These are phyloP conservation scores for Blastomussa wellsi DNA, from an alignment of 92 coral and sea anemone genomes.

Conservation along the genomic window DNA sequence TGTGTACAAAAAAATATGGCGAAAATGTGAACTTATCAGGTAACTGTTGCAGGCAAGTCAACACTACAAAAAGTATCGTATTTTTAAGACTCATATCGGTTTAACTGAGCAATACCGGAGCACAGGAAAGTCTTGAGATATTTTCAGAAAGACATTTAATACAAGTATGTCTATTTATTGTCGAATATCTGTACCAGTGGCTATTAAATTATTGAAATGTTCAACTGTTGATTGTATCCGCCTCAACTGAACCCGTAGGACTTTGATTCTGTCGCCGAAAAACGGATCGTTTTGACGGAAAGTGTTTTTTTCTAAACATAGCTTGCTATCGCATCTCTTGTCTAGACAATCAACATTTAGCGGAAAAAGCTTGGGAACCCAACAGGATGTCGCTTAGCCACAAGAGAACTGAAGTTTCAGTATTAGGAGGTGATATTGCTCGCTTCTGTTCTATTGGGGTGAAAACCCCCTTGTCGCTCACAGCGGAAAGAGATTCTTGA, in stretches of 20 bases:
- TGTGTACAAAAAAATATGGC: neutral
- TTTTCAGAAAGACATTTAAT: slow-evolving; percentile 5
- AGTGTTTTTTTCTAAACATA: slow-evolving; percentile 27
- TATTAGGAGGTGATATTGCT: slow-evolving; percentile 20
- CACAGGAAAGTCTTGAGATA: neutral
- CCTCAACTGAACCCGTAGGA: slow-evolving; percentile 8
- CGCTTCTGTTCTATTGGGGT: neutral
- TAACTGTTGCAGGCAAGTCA: neutral
- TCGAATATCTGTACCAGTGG: neutral
- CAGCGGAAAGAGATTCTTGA: slow-evolving; percentile 25
- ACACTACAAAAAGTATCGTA: neutral
- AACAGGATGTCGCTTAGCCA: slow-evolving; percentile 36
- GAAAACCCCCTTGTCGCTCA: slow-evolving; percentile 29
- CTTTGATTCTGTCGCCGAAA: neutral
- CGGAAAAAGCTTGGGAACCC: slow-evolving; percentile 30
- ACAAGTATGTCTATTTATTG: neutral
- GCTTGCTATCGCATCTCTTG: slow-evolving; percentile 11
- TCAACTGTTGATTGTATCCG: neutral
- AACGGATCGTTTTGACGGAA: neutral
- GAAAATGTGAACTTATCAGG: neutral
- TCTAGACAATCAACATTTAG: slow-evolving; percentile 37
- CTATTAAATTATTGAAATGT: neutral
- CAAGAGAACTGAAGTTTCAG: slow-evolving; percentile 7
- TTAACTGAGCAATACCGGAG: neutral
- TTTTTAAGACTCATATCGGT: neutral